A percentile compares a stretch with the other conserved stretches of the same genome.
phyloP scores from a whole-genome alignment of 2,888 invertebrate genomes.

The Orgyia antiqua region DNA sequence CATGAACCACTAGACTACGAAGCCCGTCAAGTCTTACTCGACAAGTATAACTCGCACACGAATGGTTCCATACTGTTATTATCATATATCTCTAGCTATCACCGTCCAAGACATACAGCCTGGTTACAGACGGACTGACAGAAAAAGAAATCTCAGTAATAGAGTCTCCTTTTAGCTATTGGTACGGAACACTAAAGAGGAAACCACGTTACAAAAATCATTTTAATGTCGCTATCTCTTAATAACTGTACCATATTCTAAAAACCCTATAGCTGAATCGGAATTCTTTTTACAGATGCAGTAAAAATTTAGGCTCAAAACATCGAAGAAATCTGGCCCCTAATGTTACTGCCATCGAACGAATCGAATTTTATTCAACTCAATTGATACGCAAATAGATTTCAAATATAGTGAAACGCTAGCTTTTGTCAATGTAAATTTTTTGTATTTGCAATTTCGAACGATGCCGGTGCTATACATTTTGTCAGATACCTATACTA shows the following conservation, averaged over 20 bases:
- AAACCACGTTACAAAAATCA: too few species aligned
- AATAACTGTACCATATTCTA: slow-evolving; percentile 26
- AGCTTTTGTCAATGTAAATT: slow-evolving; percentile 14
- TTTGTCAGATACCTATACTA: not conserved
- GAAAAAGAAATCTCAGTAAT: too few species aligned
- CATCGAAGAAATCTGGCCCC: slow-evolving; percentile 59
- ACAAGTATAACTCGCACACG: too few species aligned
- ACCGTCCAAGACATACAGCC: too few species aligned
- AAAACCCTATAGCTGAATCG: slow-evolving; percentile 63
- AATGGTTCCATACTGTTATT: too few species aligned
- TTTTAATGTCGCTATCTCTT: slow-evolving; percentile 1
- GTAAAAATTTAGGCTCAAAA: slow-evolving; percentile 73
- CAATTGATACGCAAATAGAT: slow-evolving; percentile 59
- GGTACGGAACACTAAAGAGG: too few species aligned
- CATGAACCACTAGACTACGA: too few species aligned
- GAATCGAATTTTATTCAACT: slow-evolving; percentile 50
- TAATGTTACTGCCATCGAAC: slow-evolving; percentile 59
- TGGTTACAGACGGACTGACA: too few species aligned
- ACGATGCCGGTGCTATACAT: not conserved
- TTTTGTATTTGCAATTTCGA: slow-evolving; percentile 11
- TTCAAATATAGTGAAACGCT: slow-evolving; percentile 20
- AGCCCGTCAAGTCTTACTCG: too few species aligned
- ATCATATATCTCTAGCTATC: too few species aligned
- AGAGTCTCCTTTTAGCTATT: too few species aligned
- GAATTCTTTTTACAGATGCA: slow-evolving; percentile 73